phyloP scores from a whole-genome alignment of 2,888 invertebrate genomes.

The Dorcus hopei region DNA sequence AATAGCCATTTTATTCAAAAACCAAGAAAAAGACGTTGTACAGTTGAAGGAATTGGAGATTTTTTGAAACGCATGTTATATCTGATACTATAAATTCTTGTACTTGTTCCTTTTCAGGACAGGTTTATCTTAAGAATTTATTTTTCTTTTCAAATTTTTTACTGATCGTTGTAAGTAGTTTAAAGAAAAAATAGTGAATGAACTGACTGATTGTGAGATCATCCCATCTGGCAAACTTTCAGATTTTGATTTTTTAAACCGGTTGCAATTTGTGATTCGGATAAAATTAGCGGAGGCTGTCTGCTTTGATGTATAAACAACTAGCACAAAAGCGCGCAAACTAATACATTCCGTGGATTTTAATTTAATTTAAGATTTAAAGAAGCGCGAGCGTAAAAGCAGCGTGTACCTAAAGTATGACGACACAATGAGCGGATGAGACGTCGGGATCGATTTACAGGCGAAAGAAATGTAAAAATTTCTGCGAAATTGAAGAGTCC shows the following conservation, averaged over 20 bases:
- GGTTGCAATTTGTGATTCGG: no score
- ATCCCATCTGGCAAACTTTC: neutral
- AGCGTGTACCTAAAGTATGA: neutral
- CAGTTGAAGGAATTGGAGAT: no score
- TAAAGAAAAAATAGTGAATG: no score
- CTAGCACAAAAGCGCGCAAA: neutral
- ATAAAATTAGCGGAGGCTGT: neutral
- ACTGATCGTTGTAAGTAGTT: no score
- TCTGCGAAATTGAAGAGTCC: slow-evolving; percentile 27
- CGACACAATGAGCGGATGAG: slow-evolving; percentile 2
- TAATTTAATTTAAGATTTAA: slow-evolving; percentile 1
- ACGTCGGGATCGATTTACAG: slow-evolving; percentile 15
- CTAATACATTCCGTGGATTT: neutral
- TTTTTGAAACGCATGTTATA: no score
- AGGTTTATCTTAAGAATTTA: no score
- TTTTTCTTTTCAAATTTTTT: no score
- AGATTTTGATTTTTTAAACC: neutral
- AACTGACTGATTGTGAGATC: neutral
- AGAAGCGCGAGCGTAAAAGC: no score
- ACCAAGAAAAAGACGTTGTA: no score
- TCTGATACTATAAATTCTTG: no score
- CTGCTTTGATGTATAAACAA: neutral
- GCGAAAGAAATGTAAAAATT: slow-evolving; percentile 21
- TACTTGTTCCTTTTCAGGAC: no score
- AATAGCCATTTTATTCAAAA: no score